Evolutionary conservation across 2,888 invertebrate genomes (phyloP).

Genomic region (Tachina grossa): DNA sequence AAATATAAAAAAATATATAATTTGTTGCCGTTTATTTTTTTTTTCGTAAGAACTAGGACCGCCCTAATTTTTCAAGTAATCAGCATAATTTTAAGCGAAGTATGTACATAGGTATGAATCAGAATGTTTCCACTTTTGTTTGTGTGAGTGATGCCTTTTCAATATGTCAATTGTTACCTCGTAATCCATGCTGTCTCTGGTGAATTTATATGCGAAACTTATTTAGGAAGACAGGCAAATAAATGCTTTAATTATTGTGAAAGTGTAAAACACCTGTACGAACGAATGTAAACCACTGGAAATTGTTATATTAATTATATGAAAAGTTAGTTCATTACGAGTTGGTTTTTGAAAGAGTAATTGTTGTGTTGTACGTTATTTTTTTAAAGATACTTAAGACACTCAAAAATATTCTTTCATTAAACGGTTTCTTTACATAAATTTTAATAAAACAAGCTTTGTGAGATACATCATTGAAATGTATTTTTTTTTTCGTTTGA

Average conservation of each 20-base stretch:
- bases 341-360: no score
- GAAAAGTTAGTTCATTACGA: no score
- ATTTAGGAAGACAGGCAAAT: not conserved
- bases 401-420: no score
- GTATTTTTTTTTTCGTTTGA: no score
- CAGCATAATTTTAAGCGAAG: slow-evolving; percentile 42
- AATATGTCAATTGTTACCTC: slow-evolving; percentile 20
- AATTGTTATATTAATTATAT: no score
- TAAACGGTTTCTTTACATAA: no score
- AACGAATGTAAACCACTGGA: no score
- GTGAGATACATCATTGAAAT: no score
- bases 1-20: not conserved
- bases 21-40: not conserved
- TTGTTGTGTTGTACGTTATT: no score
- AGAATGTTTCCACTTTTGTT: slow-evolving; percentile 14
- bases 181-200: not conserved
- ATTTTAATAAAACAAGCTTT: no score
- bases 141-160: not conserved
- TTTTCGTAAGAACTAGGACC: not conserved
- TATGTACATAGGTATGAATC: not conserved
- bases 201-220: not conserved
- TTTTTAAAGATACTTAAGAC: no score
- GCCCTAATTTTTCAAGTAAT: slow-evolving; percentile 2
- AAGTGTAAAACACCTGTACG: not conserved
- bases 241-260: not conserved